These are phyloP conservation scores for Zaprionus kolodkinae DNA, from an alignment of 1,140 invertebrate genomes.

Conservation along the genomic window DNA sequence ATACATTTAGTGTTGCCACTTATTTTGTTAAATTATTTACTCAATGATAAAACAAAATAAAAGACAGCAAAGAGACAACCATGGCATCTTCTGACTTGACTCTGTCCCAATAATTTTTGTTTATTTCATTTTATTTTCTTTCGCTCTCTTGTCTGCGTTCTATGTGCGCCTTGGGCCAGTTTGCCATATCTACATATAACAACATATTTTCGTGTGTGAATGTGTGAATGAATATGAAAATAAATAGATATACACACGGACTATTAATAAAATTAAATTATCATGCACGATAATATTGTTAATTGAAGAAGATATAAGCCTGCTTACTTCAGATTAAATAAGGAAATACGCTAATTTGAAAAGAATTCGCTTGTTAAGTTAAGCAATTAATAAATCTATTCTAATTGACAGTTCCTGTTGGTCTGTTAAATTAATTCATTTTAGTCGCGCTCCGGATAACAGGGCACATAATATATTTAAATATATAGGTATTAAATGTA, in stretches of 20 bases:
- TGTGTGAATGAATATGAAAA: background rate
- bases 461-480: background rate
- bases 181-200: conserved; percentile 15
- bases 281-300: background rate
- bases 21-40: conserved; percentile 49
- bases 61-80: background rate
- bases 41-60: conserved; percentile 32
- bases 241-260: background rate
- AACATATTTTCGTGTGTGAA: conserved; percentile 1
- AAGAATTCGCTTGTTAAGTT: background rate
- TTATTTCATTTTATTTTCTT: conserved; percentile 20
- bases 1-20: background rate
- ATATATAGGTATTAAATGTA: conserved; percentile 9
- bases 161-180: conserved; percentile 46
- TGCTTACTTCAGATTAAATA: background rate
- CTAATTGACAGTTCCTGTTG: background rate
- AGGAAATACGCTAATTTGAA: background rate
- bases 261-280: conserved; percentile 2
- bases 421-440: background rate
- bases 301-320: background rate
- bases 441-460: too few species aligned
- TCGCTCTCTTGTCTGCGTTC: conserved; percentile 28
- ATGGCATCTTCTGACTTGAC: background rate
- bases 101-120: conserved; percentile 10
- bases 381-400: conserved; percentile 13